phyloP scores from a whole-genome alignment of 2,888 invertebrate species.

The Altica lythri region DNA sequence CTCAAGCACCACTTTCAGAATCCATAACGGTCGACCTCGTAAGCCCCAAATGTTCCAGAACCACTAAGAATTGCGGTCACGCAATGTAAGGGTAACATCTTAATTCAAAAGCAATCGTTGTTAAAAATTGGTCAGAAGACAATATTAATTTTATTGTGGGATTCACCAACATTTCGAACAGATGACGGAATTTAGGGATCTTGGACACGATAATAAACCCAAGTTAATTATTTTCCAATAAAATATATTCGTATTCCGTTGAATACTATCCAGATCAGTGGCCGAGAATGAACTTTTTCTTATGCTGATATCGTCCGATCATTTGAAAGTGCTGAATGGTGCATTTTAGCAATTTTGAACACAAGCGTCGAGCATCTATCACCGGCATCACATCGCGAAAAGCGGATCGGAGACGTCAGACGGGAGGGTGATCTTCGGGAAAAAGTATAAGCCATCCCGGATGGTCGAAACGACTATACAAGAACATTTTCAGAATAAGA shows the following conservation, averaged over 20 bases:
- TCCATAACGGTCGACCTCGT: conserved; percentile 9
- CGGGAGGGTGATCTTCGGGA: conserved; percentile 44
- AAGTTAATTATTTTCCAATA: no score
- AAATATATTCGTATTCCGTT: no score
- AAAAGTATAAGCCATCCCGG: conserved; percentile 48
- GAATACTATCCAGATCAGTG: no score
- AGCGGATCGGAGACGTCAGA: neutral
- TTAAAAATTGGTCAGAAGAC: conserved; percentile 5
- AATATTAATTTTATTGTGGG: neutral
- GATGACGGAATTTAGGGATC: neutral
- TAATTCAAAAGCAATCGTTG: conserved; percentile 19
- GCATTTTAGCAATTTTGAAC: conserved; percentile 53
- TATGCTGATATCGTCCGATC: conserved; percentile 34
- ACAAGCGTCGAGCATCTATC: conserved; percentile 50
- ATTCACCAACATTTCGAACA: neutral
- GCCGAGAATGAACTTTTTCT: conserved; percentile 7
- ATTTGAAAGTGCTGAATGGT: conserved; percentile 48
- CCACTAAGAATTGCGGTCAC: conserved; percentile 19
- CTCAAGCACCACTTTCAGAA: conserved; percentile 19
- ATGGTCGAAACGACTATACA: conserved; percentile 46
- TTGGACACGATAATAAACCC: neutral
- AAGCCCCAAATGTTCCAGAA: conserved; percentile 18
- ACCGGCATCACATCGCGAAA: conserved; percentile 18
- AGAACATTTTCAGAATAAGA: conserved; percentile 50
- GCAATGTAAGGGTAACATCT: conserved; percentile 23